phyloP scores from a whole-genome alignment of 2,888 invertebrate genomes.

The Agriopis leucophaearia region DNA sequence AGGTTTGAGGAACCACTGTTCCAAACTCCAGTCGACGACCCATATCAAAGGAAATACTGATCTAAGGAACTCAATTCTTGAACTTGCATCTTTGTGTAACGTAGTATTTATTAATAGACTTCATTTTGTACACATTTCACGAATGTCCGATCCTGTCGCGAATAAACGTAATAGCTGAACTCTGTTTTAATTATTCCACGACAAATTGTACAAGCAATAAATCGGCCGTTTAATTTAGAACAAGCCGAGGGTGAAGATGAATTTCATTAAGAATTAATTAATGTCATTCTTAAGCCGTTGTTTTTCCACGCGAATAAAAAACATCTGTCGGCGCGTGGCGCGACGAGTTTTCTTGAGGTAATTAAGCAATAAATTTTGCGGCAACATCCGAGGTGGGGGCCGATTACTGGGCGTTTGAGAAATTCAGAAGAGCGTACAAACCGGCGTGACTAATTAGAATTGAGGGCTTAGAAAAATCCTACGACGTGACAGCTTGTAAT shows the following conservation, averaged over 20 bases:
- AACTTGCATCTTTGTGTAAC: constrained; percentile 44
- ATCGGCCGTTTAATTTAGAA: constrained; percentile 84
- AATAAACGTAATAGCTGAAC: constrained; percentile 81
- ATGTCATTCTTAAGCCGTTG: constrained; percentile 86
- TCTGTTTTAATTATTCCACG: constrained; percentile 77
- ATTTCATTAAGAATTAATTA: constrained; percentile 87
- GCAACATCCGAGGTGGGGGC: constrained; percentile 83
- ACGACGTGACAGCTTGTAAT: constrained; percentile 85
- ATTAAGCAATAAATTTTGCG: constrained; percentile 87
- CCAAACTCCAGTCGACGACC: constrained; percentile 76
- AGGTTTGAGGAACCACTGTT: constrained; percentile 79
- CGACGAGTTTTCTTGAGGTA: constrained; percentile 85
- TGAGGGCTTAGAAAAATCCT: constrained; percentile 83
- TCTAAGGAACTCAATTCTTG: constrained; percentile 46
- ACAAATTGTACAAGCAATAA: constrained; percentile 85
- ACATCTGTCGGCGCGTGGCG: constrained; percentile 79
- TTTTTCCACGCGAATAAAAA: constrained; percentile 85
- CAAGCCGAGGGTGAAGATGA: constrained; percentile 84
- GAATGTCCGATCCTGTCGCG: constrained; percentile 67
- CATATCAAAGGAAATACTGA: constrained; percentile 80
- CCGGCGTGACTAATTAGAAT: constrained; percentile 82
- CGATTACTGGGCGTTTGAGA: constrained; percentile 80
- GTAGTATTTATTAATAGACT: constrained; percentile 61
- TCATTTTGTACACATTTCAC: constrained; percentile 55
- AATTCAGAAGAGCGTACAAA: constrained; percentile 69